Conservation (phyloP, 2,888 invertebrate genomes). For the Lepidonotus clava region DNA sequence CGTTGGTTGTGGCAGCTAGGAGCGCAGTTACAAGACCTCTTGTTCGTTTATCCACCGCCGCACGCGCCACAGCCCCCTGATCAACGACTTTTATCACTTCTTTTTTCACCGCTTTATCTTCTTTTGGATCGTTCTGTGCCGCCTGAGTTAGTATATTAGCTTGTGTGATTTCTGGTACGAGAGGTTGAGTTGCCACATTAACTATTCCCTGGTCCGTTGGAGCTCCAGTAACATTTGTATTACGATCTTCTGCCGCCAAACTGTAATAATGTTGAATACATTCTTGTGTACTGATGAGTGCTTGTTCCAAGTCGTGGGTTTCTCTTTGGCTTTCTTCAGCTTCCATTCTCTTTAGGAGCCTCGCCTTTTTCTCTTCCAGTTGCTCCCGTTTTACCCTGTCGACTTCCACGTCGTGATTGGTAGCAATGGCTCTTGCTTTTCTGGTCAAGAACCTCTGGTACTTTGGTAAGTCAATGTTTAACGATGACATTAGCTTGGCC, state of each 20-base stretch:
- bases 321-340: constrained; percentile 30
- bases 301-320: constrained; percentile 58
- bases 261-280: constrained; percentile 48
- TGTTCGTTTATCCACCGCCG: constrained; percentile 68
- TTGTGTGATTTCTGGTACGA: not conserved
- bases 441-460: not conserved
- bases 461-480: constrained; percentile 61
- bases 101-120: not conserved
- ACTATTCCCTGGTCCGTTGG: not conserved
- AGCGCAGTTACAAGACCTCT: constrained; percentile 68
- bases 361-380: not conserved
- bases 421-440: not conserved
- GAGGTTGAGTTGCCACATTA: too few relatives aligned
- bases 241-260: not conserved
- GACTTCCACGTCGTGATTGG: not conserved
- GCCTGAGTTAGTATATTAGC: not conserved
- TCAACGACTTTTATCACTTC: not conserved
- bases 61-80: constrained; percentile 59
- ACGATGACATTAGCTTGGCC: constrained; percentile 41
- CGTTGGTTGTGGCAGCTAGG: constrained; percentile 69
- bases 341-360: not conserved
- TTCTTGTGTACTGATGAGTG: constrained; percentile 57
- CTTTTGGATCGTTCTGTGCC: not conserved
- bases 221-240: not conserved
- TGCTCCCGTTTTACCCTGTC: not conserved